Percentiles rank a stretch among this genome's conserved stretches.
phyloP scores from a whole-genome alignment of 2,113 vertebrate species.

The Coregonus clupeaformis region DNA sequence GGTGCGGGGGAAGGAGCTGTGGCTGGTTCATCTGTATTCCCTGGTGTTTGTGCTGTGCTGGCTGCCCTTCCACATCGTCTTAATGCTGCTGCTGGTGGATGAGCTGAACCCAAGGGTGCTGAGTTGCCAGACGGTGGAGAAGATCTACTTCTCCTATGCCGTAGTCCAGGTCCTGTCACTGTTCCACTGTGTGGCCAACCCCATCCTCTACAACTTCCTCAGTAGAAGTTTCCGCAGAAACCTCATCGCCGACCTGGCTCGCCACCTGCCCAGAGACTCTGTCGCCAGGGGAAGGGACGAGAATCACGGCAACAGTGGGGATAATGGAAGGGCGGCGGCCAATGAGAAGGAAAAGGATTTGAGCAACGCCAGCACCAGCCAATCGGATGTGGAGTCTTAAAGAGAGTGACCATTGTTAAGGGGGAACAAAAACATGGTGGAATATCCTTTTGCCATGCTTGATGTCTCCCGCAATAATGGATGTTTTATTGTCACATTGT shows the following conservation, averaged over 20 bases:
- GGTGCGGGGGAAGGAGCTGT: constrained; percentile 41
- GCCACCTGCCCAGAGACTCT: constrained; percentile 70
- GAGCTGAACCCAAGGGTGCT: constrained; percentile 49
- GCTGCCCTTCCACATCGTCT: constrained; percentile 76
- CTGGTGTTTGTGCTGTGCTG: constrained; percentile 73
- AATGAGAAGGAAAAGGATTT: neutral
- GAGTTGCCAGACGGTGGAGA: constrained; percentile 64
- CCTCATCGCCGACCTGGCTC: constrained; percentile 71
- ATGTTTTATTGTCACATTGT: too few relatives aligned
- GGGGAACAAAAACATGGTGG: neutral
- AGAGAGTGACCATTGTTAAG: neutral
- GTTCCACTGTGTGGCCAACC: constrained; percentile 79
- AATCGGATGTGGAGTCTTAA: constrained; percentile 70
- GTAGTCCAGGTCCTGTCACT: constrained; percentile 75
- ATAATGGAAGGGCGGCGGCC: neutral
- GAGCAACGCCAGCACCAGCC: constrained; percentile 73
- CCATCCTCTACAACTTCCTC: constrained; percentile 84
- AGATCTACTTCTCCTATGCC: constrained; percentile 77
- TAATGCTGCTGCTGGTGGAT: constrained; percentile 65
- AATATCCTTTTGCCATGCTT: neutral
- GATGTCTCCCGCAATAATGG: neutral
- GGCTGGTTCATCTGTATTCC: constrained; percentile 75
- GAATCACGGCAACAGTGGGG: constrained; percentile 10
- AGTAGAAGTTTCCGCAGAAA: constrained; percentile 73
- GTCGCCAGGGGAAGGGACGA: neutral